Evolutionary conservation across 2,113 vertebrate species (phyloP).

Genomic region (Chitala chitala): DNA sequence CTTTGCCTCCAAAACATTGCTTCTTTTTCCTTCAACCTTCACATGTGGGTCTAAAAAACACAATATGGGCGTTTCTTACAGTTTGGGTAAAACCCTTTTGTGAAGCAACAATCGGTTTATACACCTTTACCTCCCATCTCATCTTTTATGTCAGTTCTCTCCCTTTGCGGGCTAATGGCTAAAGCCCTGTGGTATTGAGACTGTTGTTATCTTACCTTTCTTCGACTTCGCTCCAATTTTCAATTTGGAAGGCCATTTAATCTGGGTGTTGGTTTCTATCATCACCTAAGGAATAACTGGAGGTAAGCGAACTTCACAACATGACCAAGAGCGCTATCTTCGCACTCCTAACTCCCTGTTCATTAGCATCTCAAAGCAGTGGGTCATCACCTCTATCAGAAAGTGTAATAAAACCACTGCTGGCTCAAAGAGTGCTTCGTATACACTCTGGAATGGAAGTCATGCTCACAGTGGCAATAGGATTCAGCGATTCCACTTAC

Average conservation of each 20-base stretch:
- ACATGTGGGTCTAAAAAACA: slow-evolving; percentile 63
- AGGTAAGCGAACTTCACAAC: not conserved
- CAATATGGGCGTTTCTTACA: not conserved
- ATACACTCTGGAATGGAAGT: not conserved
- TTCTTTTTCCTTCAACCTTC: slow-evolving; percentile 65
- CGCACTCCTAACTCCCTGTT: not conserved
- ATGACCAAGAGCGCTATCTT: slow-evolving; percentile 10
- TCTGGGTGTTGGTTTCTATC: slow-evolving; percentile 68
- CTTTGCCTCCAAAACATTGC: slow-evolving; percentile 60
- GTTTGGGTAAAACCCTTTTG: not conserved
- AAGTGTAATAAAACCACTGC: not conserved
- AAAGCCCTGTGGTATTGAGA: too few species aligned
- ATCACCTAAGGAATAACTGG: slow-evolving; percentile 56
- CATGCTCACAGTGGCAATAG: not conserved
- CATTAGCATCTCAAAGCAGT: slow-evolving; percentile 28
- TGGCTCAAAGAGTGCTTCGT: slow-evolving; percentile 14
- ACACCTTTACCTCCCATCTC: not conserved
- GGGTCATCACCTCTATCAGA: slow-evolving; percentile 44
- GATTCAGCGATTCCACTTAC: slow-evolving; percentile 45
- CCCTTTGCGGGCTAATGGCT: slow-evolving; percentile 2
- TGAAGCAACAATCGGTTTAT: not conserved
- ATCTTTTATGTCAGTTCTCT: too few species aligned
- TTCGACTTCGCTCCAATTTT: slow-evolving; percentile 75
- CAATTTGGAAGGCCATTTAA: slow-evolving; percentile 75
- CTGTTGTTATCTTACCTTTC: slow-evolving; percentile 55